A percentile compares a stretch with the other conserved stretches of the same genome.
These are phyloP conservation scores for Epinotia demarniana DNA, from an alignment of 2,888 invertebrate species.

Conservation along the genomic window DNA sequence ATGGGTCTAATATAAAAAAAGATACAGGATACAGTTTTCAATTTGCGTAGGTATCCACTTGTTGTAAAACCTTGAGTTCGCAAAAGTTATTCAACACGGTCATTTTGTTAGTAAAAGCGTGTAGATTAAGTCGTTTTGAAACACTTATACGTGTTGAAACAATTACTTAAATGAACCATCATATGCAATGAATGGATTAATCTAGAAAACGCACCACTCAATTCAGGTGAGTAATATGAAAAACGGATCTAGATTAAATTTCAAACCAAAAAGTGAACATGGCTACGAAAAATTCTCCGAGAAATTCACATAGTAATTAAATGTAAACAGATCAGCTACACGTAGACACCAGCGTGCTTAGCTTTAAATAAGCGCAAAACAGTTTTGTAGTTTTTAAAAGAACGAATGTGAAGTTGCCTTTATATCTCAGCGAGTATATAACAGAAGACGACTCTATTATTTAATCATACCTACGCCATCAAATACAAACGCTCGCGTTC, in stretches of 20 bases:
- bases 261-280: neutral
- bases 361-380: neutral
- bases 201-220: neutral
- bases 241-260: neutral
- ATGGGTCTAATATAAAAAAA: no score
- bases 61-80: no score
- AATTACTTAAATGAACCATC: no score
- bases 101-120: no score
- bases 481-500: neutral
- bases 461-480: neutral
- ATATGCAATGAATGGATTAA: neutral
- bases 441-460: slow-evolving; percentile 4
- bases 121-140: no score
- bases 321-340: neutral
- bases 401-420: neutral
- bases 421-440: slow-evolving; percentile 6
- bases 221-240: neutral
- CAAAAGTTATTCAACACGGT: no score
- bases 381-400: neutral
- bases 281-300: neutral
- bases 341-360: neutral
- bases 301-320: neutral
- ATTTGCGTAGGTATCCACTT: no score
- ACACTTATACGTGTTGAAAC: no score
- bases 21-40: no score